Conservation (phyloP, 2,797 vertebrate species). For the Chaetophractus vellerosus region DNA sequence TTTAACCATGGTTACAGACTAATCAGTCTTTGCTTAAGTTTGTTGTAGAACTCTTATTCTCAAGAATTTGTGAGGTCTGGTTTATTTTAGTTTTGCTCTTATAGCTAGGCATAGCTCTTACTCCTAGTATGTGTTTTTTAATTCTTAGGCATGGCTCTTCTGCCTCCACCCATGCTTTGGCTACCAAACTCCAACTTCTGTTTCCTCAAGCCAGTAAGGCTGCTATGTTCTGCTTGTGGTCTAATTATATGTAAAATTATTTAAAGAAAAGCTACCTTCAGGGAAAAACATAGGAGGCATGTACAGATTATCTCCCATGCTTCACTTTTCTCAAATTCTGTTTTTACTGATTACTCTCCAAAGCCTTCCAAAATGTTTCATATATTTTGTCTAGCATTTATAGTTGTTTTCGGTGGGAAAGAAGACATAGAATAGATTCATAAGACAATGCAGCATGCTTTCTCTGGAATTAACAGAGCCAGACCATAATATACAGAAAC, state of each 20-base stretch:
- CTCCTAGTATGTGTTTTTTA: background rate
- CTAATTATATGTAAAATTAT: background rate
- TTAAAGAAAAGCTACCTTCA: background rate
- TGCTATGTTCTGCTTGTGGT: background rate
- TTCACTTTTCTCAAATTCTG: background rate
- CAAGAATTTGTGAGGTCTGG: background rate
- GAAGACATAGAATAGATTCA: background rate
- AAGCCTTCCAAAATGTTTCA: background rate
- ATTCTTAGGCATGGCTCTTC: background rate
- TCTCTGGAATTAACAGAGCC: background rate
- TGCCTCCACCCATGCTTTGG: background rate
- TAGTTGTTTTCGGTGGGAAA: background rate
- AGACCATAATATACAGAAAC: background rate
- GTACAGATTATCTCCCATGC: background rate
- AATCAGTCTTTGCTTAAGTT: background rate
- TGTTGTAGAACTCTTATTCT: background rate
- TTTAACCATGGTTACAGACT: background rate
- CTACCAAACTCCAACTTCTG: background rate
- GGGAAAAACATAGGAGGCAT: background rate
- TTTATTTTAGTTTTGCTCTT: conserved; percentile 31
- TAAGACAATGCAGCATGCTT: background rate
- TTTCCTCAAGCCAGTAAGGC: background rate
- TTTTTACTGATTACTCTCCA: background rate
- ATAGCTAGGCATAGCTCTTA: background rate
- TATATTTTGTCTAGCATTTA: background rate